Percentiles rank a stretch among this genome's conserved stretches.
Evolutionary conservation across 2,888 invertebrate genomes (phyloP).

Genomic region (Mesochorus sp.): DNA sequence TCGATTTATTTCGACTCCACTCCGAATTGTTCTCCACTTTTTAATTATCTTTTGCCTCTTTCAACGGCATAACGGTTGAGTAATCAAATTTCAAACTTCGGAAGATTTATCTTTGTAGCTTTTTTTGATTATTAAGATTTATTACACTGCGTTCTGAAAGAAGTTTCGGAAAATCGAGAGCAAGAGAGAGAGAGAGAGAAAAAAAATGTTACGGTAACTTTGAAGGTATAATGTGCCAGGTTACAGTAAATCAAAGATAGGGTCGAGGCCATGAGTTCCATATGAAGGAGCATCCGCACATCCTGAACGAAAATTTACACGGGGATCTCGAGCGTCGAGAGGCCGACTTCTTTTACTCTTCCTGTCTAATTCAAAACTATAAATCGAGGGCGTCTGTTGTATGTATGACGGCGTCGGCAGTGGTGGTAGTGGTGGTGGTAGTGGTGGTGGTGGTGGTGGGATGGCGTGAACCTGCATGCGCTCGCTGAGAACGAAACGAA

Average conservation of each 20-base stretch:
- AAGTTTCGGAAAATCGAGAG: too few species aligned
- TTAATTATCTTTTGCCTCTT: neutral
- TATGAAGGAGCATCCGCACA: constrained; percentile 5
- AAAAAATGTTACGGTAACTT: neutral
- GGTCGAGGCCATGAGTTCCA: neutral
- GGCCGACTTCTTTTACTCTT: constrained; percentile 71
- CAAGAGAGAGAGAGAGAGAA: too few species aligned
- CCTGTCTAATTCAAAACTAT: constrained; percentile 81
- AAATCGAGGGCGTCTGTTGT: constrained; percentile 81
- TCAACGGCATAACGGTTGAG: too few species aligned
- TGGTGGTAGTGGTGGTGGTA: constrained; percentile 72
- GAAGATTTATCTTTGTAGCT: too few species aligned
- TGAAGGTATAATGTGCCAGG: constrained; percentile 8
- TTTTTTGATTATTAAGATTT: too few species aligned
- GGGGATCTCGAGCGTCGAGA: constrained; percentile 45
- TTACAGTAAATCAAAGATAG: constrained; percentile 17
- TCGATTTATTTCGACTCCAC: constrained; percentile 20
- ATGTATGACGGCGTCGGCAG: constrained; percentile 77
- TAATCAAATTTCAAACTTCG: too few species aligned
- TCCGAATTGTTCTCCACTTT: neutral
- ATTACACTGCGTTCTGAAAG: too few species aligned
- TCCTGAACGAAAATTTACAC: constrained; percentile 60
- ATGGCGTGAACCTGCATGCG: constrained; percentile 73
- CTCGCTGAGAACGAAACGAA: constrained; percentile 54
- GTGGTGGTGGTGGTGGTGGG: constrained; percentile 66